Evolutionary conservation across 1,140 invertebrate genomes (phyloP), one percentile per base, ranked within the genome.

Genomic region (Diuraphis noxia): DNA sequence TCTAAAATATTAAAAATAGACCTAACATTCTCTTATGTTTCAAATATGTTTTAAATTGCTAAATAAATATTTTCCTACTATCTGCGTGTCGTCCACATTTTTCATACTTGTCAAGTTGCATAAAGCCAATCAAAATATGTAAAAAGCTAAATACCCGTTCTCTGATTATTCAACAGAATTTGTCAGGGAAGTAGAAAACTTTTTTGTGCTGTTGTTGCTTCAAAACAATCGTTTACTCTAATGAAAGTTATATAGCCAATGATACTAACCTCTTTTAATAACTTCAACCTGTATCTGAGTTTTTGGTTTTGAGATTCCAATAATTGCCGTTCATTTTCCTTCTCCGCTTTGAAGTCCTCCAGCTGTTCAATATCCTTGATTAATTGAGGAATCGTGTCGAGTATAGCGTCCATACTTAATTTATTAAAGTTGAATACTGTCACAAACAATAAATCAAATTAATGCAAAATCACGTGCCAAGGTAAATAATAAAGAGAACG

Each of bases 211-310:
- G 30, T 30, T 63, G 30, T 63, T 4, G 30, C 10, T 63, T 17
- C 6, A n/a, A 63, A n/a, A 63, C 5, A n/a, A n/a, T 63, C 0
- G 3, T 63, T 63, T 63, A 63, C 13, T n/a, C 13, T n/a, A n/a
- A 63, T 63, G 17, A 63, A 1, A 2, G n/a, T 63, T 30, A 56
- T 30, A 3, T 4, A 0, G 9, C 25, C 13, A 63, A 36, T 6
- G 84, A 91, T 49, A 93, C 95, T 94, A 94, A 97, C 97, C 94
- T 95, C 95, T 94, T 97, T 96, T n/a, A 98, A 94, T 93, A 98
- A 96, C 9, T 95, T 94, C 40, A 98, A 94, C 79, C 97, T 95
- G 93, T 98, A 97, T 93, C 97, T 97, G 0, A 98, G 94, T 94
- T 98, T 98, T 3, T 95, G 95, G 94, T 98, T 98, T 77, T 92